Evolutionary conservation across 2,888 invertebrate genomes (phyloP).

Genomic region (Troides aeacus): DNA sequence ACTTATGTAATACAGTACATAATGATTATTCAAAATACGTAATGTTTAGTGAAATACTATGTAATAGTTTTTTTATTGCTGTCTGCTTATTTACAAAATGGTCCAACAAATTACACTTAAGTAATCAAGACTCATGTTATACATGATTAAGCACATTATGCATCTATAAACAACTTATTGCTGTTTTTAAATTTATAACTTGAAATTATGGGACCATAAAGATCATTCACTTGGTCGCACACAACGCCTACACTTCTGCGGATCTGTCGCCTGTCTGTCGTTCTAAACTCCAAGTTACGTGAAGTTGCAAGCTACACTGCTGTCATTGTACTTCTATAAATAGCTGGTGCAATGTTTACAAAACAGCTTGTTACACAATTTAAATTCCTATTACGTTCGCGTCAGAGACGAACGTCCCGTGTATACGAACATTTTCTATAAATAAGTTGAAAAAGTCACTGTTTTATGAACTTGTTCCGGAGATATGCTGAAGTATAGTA

Average conservation of each 20-base stretch:
- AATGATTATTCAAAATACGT: no score
- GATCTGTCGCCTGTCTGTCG: slow-evolving; percentile 20
- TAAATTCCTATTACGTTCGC: background rate
- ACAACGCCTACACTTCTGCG: slow-evolving; percentile 19
- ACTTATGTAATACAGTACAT: no score
- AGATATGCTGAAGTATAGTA: slow-evolving; percentile 2
- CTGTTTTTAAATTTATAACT: background rate
- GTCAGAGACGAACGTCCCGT: slow-evolving; percentile 3
- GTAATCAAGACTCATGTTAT: no score
- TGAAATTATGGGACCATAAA: background rate
- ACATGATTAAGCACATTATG: no score
- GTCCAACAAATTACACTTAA: no score
- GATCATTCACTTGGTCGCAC: background rate
- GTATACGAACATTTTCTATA: slow-evolving; percentile 9
- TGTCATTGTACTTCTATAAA: slow-evolving; percentile 25
- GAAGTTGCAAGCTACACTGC: slow-evolving; percentile 22
- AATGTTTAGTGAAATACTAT: no score
- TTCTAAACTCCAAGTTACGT: slow-evolving; percentile 25
- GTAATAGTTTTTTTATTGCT: no score
- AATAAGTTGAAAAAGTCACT: slow-evolving; percentile 4
- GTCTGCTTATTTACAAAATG: no score
- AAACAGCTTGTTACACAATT: slow-evolving; percentile 3
- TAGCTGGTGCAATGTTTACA: slow-evolving; percentile 22
- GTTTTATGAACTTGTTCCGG: slow-evolving; percentile 5
- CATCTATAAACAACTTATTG: no score